A percentile compares a stretch with the other conserved stretches of the same genome.
Conservation (phyloP, 2,888 invertebrate genomes). For the Podabrus alpinus region DNA sequence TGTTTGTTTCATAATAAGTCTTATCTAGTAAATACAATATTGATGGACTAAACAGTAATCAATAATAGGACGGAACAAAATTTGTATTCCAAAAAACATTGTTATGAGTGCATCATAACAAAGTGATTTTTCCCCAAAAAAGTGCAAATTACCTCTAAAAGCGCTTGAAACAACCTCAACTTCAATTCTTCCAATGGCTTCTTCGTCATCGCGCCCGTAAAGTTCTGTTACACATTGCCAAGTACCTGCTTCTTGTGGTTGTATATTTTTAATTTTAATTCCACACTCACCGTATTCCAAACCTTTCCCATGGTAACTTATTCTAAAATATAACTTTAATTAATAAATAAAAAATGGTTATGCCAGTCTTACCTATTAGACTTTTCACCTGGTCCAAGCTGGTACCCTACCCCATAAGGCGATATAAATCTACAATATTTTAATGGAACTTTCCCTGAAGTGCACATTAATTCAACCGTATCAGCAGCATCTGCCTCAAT, state of each 20-base stretch:
- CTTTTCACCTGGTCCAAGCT: constrained; percentile 6
- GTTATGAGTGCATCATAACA: neutral
- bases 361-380: constrained; percentile 6
- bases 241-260: constrained; percentile 4
- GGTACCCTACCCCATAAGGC: constrained; percentile 14
- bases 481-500: constrained; percentile 19
- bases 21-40: no score
- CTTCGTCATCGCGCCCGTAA: neutral
- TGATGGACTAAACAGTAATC: no score
- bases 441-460: constrained; percentile 19
- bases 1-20: no score
- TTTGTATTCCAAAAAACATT: no score
- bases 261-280: constrained; percentile 19
- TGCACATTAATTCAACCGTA: constrained; percentile 22
- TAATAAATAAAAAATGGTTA: neutral
- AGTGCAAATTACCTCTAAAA: neutral
- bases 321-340: constrained; percentile 6
- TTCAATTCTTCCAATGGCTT: neutral
- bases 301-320: constrained; percentile 24
- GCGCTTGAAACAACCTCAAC: neutral
- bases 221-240: constrained; percentile 28
- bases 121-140: neutral
- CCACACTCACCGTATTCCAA: constrained; percentile 32
- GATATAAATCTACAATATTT: constrained; percentile 28
- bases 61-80: no score